Percentiles rank a stretch among this genome's conserved stretches.
Evolutionary conservation across 2,888 invertebrate species (phyloP).

Genomic region (Eumerus sabulonum): DNA sequence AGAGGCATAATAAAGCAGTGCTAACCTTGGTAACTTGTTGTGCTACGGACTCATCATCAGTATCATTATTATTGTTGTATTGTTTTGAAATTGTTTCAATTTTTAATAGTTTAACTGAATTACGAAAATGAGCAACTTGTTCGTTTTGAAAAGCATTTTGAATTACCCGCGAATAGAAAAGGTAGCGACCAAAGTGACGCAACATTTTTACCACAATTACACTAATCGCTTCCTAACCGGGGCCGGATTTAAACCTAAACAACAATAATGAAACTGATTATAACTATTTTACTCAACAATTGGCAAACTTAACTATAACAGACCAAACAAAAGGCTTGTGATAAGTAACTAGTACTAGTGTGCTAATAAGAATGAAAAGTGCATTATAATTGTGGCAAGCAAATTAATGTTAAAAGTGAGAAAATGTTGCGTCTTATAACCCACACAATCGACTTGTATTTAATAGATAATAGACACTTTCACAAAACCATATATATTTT

Average conservation of each 20-base stretch:
- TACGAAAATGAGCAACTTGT: conserved; percentile 48
- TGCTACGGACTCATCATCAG: conserved; percentile 72
- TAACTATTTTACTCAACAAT: conserved; percentile 53
- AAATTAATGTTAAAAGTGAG: conserved; percentile 54
- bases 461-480: conserved; percentile 53
- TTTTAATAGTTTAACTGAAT: conserved; percentile 48
- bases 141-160: conserved; percentile 55
- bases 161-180: conserved; percentile 67
- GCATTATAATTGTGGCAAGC: conserved; percentile 3
- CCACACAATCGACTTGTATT: conserved; percentile 31
- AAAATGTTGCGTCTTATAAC: conserved; percentile 61
- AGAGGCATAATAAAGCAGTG: conserved; percentile 70
- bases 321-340: too few relatives aligned
- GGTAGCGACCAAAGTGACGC: conserved; percentile 76
- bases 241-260: conserved; percentile 75
- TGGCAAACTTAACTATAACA: too few relatives aligned
- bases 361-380: conserved; percentile 13
- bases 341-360: conserved; percentile 28
- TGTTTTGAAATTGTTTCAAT: conserved; percentile 39
- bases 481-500: conserved; percentile 29
- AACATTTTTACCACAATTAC: conserved; percentile 74
- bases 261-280: conserved; percentile 77
- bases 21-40: conserved; percentile 78
- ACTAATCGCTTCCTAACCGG: conserved; percentile 46
- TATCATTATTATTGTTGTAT: conserved; percentile 73